A percentile compares a stretch with the other conserved stretches of the same genome.
Evolutionary conservation across 2,797 vertebrate genomes (phyloP).

Genomic region (Sebastes miniatus): DNA sequence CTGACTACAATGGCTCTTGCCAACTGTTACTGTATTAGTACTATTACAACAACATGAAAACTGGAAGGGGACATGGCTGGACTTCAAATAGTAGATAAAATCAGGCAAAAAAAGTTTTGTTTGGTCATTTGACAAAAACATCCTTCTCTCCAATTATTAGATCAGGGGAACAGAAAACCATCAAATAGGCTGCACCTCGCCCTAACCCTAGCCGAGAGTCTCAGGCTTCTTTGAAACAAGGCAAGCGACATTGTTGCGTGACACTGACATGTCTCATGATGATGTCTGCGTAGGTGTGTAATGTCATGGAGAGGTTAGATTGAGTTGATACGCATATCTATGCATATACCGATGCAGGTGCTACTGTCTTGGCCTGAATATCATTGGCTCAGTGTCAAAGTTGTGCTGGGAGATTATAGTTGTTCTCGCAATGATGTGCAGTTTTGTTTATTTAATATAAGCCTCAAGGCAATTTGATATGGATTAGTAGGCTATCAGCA

Average conservation of each 20-base stretch:
- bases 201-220: not conserved
- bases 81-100: not conserved
- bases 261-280: constrained; percentile 10
- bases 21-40: not conserved
- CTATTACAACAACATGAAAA: not conserved
- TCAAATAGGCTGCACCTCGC: not conserved
- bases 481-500: not conserved
- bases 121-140: not conserved
- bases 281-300: constrained; percentile 22
- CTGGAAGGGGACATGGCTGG: not conserved
- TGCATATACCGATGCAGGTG: not conserved
- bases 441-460: not conserved
- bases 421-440: not conserved
- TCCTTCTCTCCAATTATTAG: too few species aligned
- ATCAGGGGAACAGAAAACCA: not conserved
- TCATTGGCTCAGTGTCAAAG: not conserved
- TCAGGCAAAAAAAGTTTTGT: not conserved
- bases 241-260: constrained; percentile 49
- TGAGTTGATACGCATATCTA: not conserved
- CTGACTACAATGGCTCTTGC: not conserved
- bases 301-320: constrained; percentile 33
- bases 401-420: not conserved
- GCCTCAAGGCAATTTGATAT: not conserved
- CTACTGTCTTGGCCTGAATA: not conserved
- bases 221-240: not conserved